These are phyloP conservation scores for Podocnemis expansa DNA, from an alignment of 2,113 vertebrate species.

Conservation along the genomic window DNA sequence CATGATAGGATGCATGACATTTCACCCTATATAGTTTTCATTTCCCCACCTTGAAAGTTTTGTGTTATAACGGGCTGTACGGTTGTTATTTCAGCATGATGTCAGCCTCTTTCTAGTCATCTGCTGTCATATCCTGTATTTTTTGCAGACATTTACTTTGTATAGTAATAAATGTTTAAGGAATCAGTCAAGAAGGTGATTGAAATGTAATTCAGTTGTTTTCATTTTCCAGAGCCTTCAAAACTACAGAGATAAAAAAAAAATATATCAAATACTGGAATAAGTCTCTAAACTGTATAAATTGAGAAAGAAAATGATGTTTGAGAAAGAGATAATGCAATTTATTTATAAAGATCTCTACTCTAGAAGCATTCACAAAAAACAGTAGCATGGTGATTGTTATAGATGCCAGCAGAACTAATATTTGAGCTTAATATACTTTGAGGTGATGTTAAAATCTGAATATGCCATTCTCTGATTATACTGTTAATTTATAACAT, in stretches of 20 bases:
- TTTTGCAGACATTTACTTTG: not conserved
- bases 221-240: not conserved
- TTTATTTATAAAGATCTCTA: not conserved
- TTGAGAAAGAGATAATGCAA: not conserved
- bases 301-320: not conserved
- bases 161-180: not conserved
- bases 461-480: not conserved
- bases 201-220: not conserved
- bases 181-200: not conserved
- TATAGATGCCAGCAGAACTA: not conserved
- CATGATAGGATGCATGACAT: no score
- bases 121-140: not conserved
- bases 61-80: no score
- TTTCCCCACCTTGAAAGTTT: not conserved
- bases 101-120: not conserved
- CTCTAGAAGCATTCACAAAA: not conserved
- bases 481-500: not conserved
- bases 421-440: not conserved
- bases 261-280: not conserved
- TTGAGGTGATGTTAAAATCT: not conserved
- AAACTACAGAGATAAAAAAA: not conserved
- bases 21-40: not conserved
- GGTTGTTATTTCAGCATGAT: not conserved
- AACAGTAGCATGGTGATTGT: not conserved
- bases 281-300: not conserved